Evolutionary conservation across 2,888 invertebrate genomes (phyloP), one percentile per base, ranked within the genome.

Genomic region (Neoaliturus tenellus): DNA sequence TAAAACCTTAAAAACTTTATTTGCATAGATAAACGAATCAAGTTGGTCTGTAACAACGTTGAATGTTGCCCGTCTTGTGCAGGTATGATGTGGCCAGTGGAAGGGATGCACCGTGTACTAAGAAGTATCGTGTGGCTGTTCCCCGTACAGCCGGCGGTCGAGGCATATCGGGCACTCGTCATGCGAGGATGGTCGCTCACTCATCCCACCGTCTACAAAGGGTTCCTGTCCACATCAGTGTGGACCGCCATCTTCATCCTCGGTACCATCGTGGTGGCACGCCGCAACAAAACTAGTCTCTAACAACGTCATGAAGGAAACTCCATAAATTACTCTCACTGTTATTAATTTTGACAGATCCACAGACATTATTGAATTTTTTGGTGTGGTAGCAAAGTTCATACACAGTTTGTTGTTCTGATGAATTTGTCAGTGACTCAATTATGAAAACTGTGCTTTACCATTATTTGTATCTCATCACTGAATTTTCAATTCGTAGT

Each of bases 111-210:
- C 17, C 84, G 87, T 10, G 88, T 89, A 87, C 85, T 91, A 81
- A 92, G 92, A 78, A 92, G 93, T 87, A 81, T 96, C 41, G 94
- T 95, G 6, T 90, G 93, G 51, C 89, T 91, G 0, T 91, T 96
- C 8, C 98, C 98, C 0, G 95, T 96, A 89, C 98, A 98, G 0
- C 91, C 96, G 81, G 95, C 97, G 0, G 93, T 95, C 0, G 93
- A 94, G 85, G 94, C 97, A 0, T 91, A 97, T 69, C 91, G 97
- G 84, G 94, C 94, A 88, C 92, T 97, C 82, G 92, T 96, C 88
- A 94, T 94, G 85, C 95, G 95, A 89, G 97, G 97, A 0, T 94
- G 94, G 91, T 90, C 93, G 0, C 90, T 97, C 55, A 90, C 92
- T 0, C 92, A 96, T 83, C 91, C 93, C 0, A 91, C 94, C 23